phyloP scores from a whole-genome alignment of 1,140 invertebrate species.

The Pseudoatta argentina region DNA sequence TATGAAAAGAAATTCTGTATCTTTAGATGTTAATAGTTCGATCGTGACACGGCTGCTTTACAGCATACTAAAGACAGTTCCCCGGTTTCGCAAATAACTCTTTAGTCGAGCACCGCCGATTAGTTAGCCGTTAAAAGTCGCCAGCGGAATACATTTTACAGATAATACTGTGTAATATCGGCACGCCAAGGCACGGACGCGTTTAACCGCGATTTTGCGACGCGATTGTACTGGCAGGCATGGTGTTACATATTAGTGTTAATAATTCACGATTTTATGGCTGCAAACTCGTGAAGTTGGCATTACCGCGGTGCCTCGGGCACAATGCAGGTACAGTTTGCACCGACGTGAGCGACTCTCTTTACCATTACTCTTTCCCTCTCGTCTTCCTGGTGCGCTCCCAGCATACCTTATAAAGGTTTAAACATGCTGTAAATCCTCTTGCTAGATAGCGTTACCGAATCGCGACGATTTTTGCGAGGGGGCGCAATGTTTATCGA shows the following conservation, averaged over 20 bases:
- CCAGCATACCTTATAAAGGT: conserved; percentile 37
- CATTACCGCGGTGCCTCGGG: conserved; percentile 71
- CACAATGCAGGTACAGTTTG: conserved; percentile 55
- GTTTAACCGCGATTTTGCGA: conserved; percentile 70
- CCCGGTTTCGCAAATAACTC: conserved; percentile 47
- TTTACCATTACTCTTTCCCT: conserved; percentile 55
- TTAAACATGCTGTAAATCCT: conserved; percentile 59
- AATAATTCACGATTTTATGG: conserved; percentile 80
- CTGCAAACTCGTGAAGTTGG: conserved; percentile 75
- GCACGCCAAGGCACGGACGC: conserved; percentile 30
- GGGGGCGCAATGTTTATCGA: not conserved
- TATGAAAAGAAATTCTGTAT: conserved; percentile 18
- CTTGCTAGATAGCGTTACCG: conserved; percentile 48
- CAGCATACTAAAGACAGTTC: conserved; percentile 23
- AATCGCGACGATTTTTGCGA: conserved; percentile 52
- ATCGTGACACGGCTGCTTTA: conserved; percentile 41
- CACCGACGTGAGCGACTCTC: conserved; percentile 54
- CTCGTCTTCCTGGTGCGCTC: conserved; percentile 56
- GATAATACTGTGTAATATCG: conserved; percentile 43
- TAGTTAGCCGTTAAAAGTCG: conserved; percentile 7
- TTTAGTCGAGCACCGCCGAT: conserved; percentile 39
- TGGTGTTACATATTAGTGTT: conserved; percentile 78
- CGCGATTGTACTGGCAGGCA: conserved; percentile 67
- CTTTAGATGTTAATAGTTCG: conserved; percentile 30
- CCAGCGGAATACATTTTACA: conserved; percentile 38